Evolutionary conservation across 2,888 invertebrate species (phyloP), one percentile per base, ranked within the genome.

Genomic region (Limnephilus marmoratus): DNA sequence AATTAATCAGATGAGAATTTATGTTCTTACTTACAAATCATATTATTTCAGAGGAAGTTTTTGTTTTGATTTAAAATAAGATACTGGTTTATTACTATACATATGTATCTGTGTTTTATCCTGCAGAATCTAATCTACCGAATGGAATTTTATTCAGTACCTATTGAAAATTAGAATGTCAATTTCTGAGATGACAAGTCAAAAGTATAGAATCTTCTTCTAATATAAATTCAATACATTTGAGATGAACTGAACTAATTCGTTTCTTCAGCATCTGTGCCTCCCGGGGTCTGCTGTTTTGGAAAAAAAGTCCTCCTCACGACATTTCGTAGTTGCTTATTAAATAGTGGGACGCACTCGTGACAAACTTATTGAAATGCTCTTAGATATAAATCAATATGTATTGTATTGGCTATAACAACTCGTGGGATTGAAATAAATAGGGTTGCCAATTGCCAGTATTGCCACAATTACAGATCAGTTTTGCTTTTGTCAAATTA

Each of bases 291-390:
- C 82, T 37, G 49, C 12, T n/a, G 82, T 41, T 90, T 41, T 85
- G 34, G 41, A 37, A 85, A 91, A 91, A 91, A 91, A 85, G 80
- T 29, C 68, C n/a, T 41, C 87, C 80, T 91, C 91, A 91, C 91
- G 91, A 91, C 89, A 91, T 68, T 88, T 34, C 31, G 68, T 24
- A 85, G 85, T 85, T 85, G 83, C 82, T 92, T 90, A 92, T 90
- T 90, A 85, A 88, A 83, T 86, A 88, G 81, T 88, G 88, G 91
- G 83, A 88, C 88, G 53, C 34, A 92, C 88, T 93, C 93, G 93
- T 93, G 93, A 93, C 93, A 92, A 91, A 89, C 90, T 92, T 91
- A 92, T 92, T 90, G 92, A 92, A 91, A 92, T 91, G 90, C 81
- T 45, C 80, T 41, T 53, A 83, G 92, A 91, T 92, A 93, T 93